Percentiles rank a stretch among this genome's conserved stretches.
Conservation (phyloP, 2,888 invertebrate genomes). For the Ecdyonurus torrentis region DNA sequence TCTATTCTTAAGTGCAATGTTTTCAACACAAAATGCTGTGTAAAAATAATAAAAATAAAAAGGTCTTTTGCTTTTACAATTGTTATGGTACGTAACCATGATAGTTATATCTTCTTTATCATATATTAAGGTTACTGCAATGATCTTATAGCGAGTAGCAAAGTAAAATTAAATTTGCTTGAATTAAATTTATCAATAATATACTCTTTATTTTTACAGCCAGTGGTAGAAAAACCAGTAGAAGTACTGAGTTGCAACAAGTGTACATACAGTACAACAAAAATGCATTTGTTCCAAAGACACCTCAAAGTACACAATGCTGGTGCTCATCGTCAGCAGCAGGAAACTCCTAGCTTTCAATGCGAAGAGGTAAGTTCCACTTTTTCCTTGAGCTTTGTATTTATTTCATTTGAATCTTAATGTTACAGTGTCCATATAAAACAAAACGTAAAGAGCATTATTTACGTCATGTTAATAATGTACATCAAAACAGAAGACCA, state of each 20-base stretch:
- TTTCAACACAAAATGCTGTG: too few relatives aligned
- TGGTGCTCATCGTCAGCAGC: constrained; percentile 7
- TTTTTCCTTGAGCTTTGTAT: neutral
- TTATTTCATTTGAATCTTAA: neutral
- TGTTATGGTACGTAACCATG: too few relatives aligned
- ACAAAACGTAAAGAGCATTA: constrained; percentile 24
- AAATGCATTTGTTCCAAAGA: constrained; percentile 17
- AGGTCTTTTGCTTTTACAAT: too few relatives aligned
- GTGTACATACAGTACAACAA: constrained; percentile 20
- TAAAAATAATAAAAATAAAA: too few relatives aligned
- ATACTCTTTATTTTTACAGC: too few relatives aligned
- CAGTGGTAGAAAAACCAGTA: neutral
- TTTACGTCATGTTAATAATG: constrained; percentile 26
- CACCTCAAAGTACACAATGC: constrained; percentile 19
- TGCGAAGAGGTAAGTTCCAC: constrained; percentile 17
- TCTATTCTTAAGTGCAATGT: too few relatives aligned
- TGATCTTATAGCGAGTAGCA: too few relatives aligned
- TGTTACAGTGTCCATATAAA: constrained; percentile 22
- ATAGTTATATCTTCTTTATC: too few relatives aligned
- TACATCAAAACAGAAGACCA: constrained; percentile 31
- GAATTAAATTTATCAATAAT: too few relatives aligned
- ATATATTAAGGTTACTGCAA: too few relatives aligned
- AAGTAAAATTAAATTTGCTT: too few relatives aligned
- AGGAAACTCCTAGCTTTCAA: constrained; percentile 15
- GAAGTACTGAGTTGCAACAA: constrained; percentile 15